Conservation (phyloP, 2,888 invertebrate species). For the Hypomecis punctinalis region DNA sequence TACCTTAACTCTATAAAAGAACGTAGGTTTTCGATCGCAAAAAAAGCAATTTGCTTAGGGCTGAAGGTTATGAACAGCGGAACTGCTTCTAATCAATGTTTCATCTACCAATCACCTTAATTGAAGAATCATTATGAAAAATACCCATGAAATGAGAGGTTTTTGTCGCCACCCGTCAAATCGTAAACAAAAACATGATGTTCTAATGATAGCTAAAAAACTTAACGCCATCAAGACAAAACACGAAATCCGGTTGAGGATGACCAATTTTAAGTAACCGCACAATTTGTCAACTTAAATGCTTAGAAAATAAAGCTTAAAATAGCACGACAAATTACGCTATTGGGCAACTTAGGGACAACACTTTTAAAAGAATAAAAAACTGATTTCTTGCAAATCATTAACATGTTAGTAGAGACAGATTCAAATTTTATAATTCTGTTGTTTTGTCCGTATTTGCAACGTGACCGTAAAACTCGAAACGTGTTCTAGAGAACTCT, state of each 20-base stretch:
- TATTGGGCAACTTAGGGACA: conserved; percentile 11
- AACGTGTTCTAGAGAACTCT: conserved; percentile 18
- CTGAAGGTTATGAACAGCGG: conserved; percentile 26
- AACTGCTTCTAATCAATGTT: conserved; percentile 36
- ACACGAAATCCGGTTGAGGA: conserved; percentile 46
- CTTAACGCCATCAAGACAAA: conserved; percentile 46
- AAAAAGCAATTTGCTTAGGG: conserved; percentile 11
- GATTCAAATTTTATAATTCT: conserved; percentile 32
- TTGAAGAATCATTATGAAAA: conserved; percentile 37
- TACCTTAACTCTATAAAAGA: not conserved
- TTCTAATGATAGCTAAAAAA: conserved; percentile 49
- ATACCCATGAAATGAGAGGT: conserved; percentile 43
- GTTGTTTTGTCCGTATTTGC: conserved; percentile 21
- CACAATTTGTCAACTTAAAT: conserved; percentile 38
- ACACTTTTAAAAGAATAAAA: conserved; percentile 13
- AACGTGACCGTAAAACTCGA: conserved; percentile 6
- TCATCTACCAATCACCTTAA: conserved; percentile 30
- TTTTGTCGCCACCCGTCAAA: conserved; percentile 47
- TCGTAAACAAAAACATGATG: conserved; percentile 50
- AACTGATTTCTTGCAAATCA: conserved; percentile 22
- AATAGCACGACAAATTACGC: not conserved
- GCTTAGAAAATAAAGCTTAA: conserved; percentile 25
- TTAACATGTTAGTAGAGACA: conserved; percentile 28
- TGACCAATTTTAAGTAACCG: conserved; percentile 23
- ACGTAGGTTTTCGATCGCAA: not conserved